These are phyloP conservation scores for Drosophila teissieri DNA, from an alignment of 1,140 invertebrate genomes.

Conservation along the genomic window DNA sequence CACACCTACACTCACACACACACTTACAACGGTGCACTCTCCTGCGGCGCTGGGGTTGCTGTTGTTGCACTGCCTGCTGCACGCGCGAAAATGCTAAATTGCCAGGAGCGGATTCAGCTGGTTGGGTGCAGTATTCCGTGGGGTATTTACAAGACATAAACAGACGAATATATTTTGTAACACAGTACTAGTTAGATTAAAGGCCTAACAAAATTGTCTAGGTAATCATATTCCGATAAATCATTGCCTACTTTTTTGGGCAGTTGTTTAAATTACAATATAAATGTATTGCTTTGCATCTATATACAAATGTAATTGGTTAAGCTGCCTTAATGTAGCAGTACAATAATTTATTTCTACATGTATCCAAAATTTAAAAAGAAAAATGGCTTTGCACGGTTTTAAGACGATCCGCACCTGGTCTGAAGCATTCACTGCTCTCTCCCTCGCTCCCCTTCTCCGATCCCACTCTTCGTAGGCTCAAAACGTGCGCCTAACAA, in stretches of 20 bases:
- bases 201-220: not conserved
- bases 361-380: too few relatives aligned
- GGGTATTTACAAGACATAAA: not conserved
- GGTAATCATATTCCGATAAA: not conserved
- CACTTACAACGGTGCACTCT: slow-evolving; percentile 15
- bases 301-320: too few relatives aligned
- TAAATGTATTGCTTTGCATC: too few relatives aligned
- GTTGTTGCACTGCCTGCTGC: slow-evolving; percentile 25
- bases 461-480: slow-evolving; percentile 19
- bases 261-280: too few relatives aligned
- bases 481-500: slow-evolving; percentile 66
- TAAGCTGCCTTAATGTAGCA: too few relatives aligned
- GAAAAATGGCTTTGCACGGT: not conserved
- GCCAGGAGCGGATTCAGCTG: slow-evolving; percentile 41
- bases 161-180: too few relatives aligned
- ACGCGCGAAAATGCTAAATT: slow-evolving; percentile 40
- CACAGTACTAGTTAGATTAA: too few relatives aligned
- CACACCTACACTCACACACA: slow-evolving; percentile 7
- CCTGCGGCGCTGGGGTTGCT: slow-evolving; percentile 21
- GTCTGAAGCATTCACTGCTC: too few relatives aligned
- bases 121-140: not conserved
- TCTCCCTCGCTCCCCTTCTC: not conserved
- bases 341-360: too few relatives aligned
- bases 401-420: slow-evolving; percentile 7
- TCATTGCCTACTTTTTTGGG: not conserved